Evolutionary conservation across 2,888 invertebrate genomes (phyloP).

Genomic region (Petrophora chlorosata): DNA sequence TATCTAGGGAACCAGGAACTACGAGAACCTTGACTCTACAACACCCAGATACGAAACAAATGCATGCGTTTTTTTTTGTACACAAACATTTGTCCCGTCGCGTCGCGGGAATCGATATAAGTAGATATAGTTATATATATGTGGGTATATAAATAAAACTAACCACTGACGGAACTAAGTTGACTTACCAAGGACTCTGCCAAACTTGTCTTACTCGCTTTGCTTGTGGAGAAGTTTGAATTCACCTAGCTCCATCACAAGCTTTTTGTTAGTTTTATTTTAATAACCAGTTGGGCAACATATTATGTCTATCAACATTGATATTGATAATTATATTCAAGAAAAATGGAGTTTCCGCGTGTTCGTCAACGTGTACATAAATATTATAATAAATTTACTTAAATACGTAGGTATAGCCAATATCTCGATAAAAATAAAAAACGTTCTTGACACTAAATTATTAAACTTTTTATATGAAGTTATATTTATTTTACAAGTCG

Average conservation of each 20-base stretch:
- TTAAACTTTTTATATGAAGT: not conserved
- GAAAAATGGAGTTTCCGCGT: not conserved
- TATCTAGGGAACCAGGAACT: too few relatives aligned
- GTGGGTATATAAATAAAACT: too few relatives aligned
- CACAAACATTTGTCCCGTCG: too few relatives aligned
- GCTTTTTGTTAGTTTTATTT: conserved; percentile 5
- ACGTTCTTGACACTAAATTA: not conserved
- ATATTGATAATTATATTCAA: too few relatives aligned
- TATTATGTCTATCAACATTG: too few relatives aligned
- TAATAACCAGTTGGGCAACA: conserved; percentile 8
- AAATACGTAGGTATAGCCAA: too few relatives aligned
- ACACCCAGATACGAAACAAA: too few relatives aligned
- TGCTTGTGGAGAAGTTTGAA: too few relatives aligned
- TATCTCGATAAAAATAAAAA: not conserved
- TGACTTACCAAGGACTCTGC: conserved; percentile 20
- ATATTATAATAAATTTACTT: not conserved
- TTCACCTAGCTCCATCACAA: conserved; percentile 4
- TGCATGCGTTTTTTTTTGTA: too few relatives aligned
- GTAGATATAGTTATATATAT: too few relatives aligned
- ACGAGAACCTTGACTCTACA: too few relatives aligned
- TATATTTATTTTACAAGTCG: not conserved
- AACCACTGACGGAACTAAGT: not conserved
- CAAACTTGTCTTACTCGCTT: conserved; percentile 28
- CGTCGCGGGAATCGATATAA: too few relatives aligned
- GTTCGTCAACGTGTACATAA: not conserved